Conservation (phyloP, 2,113 vertebrate genomes). For the Zapus hudsonius region DNA sequence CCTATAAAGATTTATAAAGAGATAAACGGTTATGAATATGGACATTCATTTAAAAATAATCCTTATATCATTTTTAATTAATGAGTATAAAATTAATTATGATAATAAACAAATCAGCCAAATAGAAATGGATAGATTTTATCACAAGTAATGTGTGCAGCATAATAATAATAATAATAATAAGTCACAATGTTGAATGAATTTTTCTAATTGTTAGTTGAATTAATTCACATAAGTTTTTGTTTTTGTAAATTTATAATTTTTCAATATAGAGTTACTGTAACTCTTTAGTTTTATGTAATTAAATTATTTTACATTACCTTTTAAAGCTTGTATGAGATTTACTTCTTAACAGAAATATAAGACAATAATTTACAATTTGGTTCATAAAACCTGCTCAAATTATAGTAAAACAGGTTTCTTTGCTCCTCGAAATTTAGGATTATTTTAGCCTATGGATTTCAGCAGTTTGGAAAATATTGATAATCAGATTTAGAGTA, state of each 20-base stretch:
- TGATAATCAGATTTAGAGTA: background rate
- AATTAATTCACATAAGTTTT: background rate
- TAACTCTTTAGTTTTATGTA: background rate
- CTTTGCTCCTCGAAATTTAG: background rate
- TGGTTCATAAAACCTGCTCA: background rate
- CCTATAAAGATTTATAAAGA: background rate
- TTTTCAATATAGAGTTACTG: background rate
- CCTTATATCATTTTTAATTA: slow-evolving; percentile 36
- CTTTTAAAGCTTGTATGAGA: background rate
- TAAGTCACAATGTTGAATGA: background rate
- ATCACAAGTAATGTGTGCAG: background rate
- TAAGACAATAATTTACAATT: background rate
- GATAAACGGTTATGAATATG: background rate
- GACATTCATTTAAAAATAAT: background rate
- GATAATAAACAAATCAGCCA: slow-evolving; percentile 15
- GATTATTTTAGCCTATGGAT: background rate
- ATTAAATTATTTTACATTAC: background rate
- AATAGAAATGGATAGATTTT: background rate
- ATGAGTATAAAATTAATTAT: background rate
- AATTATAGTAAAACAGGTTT: background rate
- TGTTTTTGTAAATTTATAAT: background rate
- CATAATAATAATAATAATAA: slow-evolving; percentile 26
- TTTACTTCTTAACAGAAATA: background rate
- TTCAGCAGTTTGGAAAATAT: background rate
- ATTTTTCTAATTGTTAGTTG: background rate